phyloP scores from a whole-genome alignment of 2,797 vertebrate genomes.

The Gymnodraco acuticeps region DNA sequence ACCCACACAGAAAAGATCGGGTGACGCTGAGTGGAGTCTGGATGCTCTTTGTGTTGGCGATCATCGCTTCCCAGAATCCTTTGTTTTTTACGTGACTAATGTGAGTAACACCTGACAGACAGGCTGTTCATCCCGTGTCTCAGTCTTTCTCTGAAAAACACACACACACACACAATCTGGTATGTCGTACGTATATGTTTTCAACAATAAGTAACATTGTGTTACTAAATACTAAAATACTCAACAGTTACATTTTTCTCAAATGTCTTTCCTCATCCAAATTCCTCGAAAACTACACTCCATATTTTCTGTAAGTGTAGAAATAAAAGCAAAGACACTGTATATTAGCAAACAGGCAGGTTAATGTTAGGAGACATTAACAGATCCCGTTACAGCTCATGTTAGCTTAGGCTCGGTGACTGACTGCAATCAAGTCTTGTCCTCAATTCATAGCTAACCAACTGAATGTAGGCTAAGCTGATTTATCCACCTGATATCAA shows the following conservation, averaged over 20 bases:
- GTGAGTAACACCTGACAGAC: conserved; percentile 81
- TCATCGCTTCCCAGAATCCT: conserved; percentile 72
- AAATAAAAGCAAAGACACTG: background rate
- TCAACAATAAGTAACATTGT: background rate
- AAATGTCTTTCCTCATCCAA: background rate
- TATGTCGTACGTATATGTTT: too few species aligned
- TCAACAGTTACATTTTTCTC: too few species aligned
- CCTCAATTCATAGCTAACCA: background rate
- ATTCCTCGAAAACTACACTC: background rate
- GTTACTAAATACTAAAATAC: background rate
- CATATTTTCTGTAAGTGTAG: background rate
- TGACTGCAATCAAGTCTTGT: background rate
- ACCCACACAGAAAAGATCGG: conserved; percentile 65
- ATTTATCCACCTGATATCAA: too few species aligned
- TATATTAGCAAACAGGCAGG: background rate
- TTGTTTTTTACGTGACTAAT: conserved; percentile 79
- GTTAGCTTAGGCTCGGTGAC: background rate
- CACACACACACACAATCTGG: conserved; percentile 7
- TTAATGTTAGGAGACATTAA: background rate
- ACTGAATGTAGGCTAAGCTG: background rate
- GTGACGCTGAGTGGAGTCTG: conserved; percentile 71
- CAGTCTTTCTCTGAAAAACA: background rate
- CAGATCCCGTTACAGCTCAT: background rate
- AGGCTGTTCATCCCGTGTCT: conserved; percentile 58
- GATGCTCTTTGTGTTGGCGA: conserved; percentile 76